A percentile compares a stretch with the other conserved stretches of the same genome.
These are phyloP conservation scores for Pterois miles DNA, from an alignment of 2,797 vertebrate species.

Conservation along the genomic window DNA sequence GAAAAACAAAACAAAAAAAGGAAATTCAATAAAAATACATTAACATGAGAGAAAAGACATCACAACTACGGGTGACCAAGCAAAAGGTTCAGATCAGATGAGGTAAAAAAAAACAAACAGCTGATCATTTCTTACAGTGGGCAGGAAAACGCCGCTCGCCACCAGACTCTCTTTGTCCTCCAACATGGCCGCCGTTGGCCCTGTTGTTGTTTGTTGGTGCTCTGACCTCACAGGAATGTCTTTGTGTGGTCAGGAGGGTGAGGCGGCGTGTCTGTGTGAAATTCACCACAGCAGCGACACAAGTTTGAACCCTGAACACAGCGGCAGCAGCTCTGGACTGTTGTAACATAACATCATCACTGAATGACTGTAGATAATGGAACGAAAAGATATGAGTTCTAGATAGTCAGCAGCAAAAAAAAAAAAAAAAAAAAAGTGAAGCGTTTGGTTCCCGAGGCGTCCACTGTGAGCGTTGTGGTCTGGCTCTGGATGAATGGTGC, in stretches of 20 bases:
- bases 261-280: conserved; percentile 55
- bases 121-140: background rate
- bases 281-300: conserved; percentile 58
- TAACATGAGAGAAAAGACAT: background rate
- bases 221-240: conserved; percentile 59
- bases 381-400: no score
- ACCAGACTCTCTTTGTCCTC: background rate
- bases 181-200: conserved; percentile 10
- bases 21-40: background rate
- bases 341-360: background rate
- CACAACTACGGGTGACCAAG: background rate
- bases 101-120: background rate
- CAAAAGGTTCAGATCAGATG: background rate
- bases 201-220: background rate
- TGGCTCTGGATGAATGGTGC: conserved; percentile 45
- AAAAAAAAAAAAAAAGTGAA: background rate
- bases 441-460: background rate
- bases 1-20: background rate
- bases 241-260: conserved; percentile 31
- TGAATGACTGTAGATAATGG: background rate
- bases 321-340: background rate
- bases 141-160: background rate
- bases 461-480: background rate
- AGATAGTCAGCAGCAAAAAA: background rate
- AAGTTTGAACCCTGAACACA: conserved; percentile 45